Conservation (phyloP, 2,888 invertebrate genomes). For the Plebejus anna region DNA sequence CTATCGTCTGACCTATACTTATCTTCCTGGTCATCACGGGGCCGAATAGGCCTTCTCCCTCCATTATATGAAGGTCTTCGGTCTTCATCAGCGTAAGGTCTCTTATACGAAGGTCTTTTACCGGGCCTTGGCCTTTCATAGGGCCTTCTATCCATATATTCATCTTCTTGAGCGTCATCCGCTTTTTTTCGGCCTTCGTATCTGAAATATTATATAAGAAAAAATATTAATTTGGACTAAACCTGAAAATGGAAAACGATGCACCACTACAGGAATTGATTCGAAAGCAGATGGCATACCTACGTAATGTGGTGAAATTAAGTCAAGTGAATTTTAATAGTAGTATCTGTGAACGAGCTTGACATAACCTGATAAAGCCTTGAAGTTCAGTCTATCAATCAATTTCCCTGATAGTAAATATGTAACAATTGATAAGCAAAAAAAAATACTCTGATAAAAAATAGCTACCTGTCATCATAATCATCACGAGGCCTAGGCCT, state of each 20-base stretch:
- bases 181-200: conserved; percentile 72
- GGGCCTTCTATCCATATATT: conserved; percentile 61
- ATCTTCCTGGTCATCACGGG: conserved; percentile 48
- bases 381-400: no score
- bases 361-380: no score
- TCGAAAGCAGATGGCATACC: not conserved
- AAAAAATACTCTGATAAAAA: not conserved
- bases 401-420: no score
- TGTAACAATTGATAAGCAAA: no score
- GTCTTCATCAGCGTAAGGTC: conserved; percentile 63
- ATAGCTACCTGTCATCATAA: conserved; percentile 77
- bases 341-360: no score
- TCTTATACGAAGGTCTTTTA: conserved; percentile 53
- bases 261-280: not conserved
- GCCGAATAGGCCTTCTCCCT: conserved; percentile 50
- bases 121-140: conserved; percentile 61
- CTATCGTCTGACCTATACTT: conserved; percentile 43
- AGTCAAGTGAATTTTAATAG: no score
- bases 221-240: not conserved
- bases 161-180: conserved; percentile 64
- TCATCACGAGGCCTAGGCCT: conserved; percentile 82
- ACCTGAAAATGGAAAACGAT: not conserved
- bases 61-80: conserved; percentile 48
- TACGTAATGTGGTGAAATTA: not conserved
- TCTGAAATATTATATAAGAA: conserved; percentile 48